Conservation (phyloP, 2,113 vertebrate genomes). For the Macroglossus sobrinus region DNA sequence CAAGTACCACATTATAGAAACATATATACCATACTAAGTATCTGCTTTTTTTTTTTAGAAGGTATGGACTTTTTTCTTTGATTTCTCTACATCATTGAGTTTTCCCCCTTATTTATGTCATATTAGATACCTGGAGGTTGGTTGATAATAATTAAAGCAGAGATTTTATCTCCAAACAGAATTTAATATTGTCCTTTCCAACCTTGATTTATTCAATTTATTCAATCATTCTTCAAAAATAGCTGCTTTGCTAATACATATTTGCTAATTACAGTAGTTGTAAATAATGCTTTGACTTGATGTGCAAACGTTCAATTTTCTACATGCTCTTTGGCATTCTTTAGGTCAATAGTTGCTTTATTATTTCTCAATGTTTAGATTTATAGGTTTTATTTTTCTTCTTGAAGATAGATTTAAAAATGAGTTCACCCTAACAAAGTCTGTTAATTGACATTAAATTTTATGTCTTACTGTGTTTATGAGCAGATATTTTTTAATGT, state of each 20-base stretch:
- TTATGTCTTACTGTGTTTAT: constrained; percentile 44
- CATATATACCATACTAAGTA: not conserved
- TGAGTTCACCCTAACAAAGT: constrained; percentile 50
- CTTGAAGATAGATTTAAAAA: constrained; percentile 54
- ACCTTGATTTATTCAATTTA: constrained; percentile 42
- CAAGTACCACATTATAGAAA: not conserved
- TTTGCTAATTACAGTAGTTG: constrained; percentile 45
- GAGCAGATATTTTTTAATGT: constrained; percentile 36
- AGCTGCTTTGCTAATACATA: constrained; percentile 48
- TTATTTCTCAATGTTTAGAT: constrained; percentile 54
- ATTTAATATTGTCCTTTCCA: constrained; percentile 52
- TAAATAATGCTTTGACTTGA: constrained; percentile 52
- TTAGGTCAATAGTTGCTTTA: constrained; percentile 53
- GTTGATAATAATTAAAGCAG: constrained; percentile 12
- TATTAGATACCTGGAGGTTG: not conserved
- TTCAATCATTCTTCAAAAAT: constrained; percentile 39
- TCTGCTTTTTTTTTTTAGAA: not conserved
- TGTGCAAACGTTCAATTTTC: constrained; percentile 32
- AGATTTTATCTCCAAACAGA: constrained; percentile 44
- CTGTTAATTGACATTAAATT: constrained; percentile 67
- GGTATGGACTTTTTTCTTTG: not conserved
- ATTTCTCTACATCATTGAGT: not conserved
- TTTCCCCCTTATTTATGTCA: not conserved
- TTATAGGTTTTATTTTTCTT: constrained; percentile 48
- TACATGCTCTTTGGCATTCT: constrained; percentile 27